Conservation (phyloP, 64 coral and sea anemone species). For the Trachythela sp. region DNA sequence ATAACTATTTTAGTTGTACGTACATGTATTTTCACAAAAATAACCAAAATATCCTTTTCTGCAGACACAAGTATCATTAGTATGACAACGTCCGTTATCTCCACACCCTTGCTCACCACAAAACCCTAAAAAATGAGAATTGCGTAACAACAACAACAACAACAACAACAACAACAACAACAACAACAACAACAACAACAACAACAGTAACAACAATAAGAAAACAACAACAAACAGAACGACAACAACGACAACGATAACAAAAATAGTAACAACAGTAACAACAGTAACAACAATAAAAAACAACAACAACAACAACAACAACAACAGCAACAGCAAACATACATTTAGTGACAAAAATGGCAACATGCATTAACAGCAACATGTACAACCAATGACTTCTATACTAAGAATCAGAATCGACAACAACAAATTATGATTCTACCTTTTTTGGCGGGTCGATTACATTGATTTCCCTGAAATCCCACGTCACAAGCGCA, state of each 20-base stretch:
- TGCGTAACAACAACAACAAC: neutral
- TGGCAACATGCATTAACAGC: too few relatives aligned
- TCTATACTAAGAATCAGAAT: too few relatives aligned
- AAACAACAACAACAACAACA: too few relatives aligned
- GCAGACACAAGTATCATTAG: constrained; percentile 87
- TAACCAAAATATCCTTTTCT: constrained; percentile 71
- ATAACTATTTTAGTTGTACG: too few relatives aligned
- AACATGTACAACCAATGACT: too few relatives aligned
- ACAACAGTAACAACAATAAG: neutral
- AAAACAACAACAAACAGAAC: too few relatives aligned
- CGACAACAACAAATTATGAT: neutral
- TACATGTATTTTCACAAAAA: constrained; percentile 67
- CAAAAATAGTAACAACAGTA: too few relatives aligned
- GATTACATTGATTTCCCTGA: neutral
- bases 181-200: neutral
- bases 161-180: neutral
- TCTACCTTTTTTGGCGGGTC: neutral
- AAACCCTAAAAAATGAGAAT: constrained; percentile 46
- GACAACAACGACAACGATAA: too few relatives aligned
- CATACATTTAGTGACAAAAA: too few relatives aligned
- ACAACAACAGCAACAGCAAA: too few relatives aligned
- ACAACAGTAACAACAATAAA: too few relatives aligned
- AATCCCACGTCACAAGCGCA: constrained; percentile 22
- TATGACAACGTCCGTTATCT: constrained; percentile 63
- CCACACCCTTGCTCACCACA: constrained; percentile 84